Evolutionary conservation across 37 sponge, comb jelly and placozoan genomes (phyloP).

Genomic region (Hormiphora californensis): DNA sequence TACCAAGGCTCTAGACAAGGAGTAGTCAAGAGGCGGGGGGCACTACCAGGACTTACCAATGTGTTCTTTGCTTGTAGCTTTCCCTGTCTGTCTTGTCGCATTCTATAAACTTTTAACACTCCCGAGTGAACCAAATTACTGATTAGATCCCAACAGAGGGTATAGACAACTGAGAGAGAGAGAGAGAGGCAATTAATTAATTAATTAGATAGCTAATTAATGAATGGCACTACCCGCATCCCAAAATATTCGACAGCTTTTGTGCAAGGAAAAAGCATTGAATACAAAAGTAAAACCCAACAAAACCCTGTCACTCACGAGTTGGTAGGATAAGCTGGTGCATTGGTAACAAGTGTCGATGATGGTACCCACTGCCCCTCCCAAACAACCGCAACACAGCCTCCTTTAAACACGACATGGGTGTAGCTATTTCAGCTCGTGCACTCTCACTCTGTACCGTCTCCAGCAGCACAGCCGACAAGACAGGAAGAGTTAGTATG

Average conservation of each 20-base stretch:
- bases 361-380: neutral
- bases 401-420: constrained; percentile 35
- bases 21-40: too few relatives aligned
- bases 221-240: too few relatives aligned
- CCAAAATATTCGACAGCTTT: neutral
- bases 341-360: neutral
- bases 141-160: neutral
- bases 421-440: neutral
- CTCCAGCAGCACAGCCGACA: constrained; percentile 1
- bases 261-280: neutral
- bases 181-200: too few relatives aligned
- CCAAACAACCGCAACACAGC: constrained; percentile 8
- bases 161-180: neutral
- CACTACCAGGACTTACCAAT: neutral
- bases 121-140: constrained; percentile 1
- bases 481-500: neutral
- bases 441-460: constrained; percentile 31
- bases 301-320: neutral
- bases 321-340: constrained; percentile 37
- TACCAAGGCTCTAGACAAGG: neutral
- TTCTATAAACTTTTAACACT: neutral
- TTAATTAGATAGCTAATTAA: too few relatives aligned
- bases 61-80: neutral
- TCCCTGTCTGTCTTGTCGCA: neutral
- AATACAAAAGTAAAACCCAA: neutral